Evolutionary conservation across 2,888 invertebrate genomes (phyloP).

Genomic region (Selenia dentaria): DNA sequence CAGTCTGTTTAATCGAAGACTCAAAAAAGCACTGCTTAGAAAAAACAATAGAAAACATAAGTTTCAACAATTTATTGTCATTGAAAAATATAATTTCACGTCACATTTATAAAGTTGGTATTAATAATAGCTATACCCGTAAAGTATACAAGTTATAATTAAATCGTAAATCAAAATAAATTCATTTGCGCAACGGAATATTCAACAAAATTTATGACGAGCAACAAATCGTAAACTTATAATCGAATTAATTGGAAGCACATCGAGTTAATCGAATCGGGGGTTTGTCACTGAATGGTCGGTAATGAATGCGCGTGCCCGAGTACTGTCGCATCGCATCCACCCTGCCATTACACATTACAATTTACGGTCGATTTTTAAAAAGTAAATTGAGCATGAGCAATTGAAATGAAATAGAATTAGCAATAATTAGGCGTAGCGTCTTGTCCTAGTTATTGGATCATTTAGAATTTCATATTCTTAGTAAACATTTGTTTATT

Average conservation of each 20-base stretch:
- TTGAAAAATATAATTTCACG: no score
- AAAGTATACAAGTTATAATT: slow-evolving; percentile 67
- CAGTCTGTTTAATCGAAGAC: no score
- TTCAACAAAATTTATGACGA: slow-evolving; percentile 70
- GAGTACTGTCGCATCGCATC: slow-evolving; percentile 38
- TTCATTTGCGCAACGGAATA: slow-evolving; percentile 44
- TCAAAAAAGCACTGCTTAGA: no score
- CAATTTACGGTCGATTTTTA: slow-evolving; percentile 22
- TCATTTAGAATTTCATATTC: no score
- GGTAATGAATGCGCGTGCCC: slow-evolving; percentile 57
- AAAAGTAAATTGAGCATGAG: not conserved
- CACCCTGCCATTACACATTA: slow-evolving; percentile 40
- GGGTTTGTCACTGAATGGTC: slow-evolving; percentile 52
- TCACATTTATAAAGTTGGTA: no score
- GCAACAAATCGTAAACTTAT: slow-evolving; percentile 77
- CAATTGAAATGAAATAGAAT: no score
- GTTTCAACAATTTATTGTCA: no score
- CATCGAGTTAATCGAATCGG: slow-evolving; percentile 50
- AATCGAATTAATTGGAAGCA: slow-evolving; percentile 61
- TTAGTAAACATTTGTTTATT: no score
- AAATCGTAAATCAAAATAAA: slow-evolving; percentile 66
- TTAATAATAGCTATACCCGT: slow-evolving; percentile 54
- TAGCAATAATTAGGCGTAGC: no score
- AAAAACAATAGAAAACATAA: no score
- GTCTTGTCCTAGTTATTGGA: no score